Conservation (phyloP, 2,113 vertebrate species). For the Sisor rabdophorus region DNA sequence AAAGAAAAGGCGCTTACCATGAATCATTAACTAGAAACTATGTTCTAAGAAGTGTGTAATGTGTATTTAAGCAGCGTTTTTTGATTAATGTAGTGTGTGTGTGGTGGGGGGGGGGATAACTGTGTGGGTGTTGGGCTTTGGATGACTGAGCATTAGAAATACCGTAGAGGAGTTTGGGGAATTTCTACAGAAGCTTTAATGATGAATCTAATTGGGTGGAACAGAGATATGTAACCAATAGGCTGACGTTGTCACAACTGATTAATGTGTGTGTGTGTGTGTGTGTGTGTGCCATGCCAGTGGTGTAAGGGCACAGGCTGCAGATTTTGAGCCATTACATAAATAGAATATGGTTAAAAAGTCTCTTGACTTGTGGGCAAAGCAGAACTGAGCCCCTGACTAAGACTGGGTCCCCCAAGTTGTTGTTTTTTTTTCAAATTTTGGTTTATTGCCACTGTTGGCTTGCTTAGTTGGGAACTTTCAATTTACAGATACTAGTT, state of each 20-base stretch:
- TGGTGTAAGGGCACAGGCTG: constrained; percentile 65
- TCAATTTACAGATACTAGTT: too few relatives aligned
- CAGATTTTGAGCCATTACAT: constrained; percentile 76
- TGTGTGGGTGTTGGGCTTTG: constrained; percentile 20
- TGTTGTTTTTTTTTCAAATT: not conserved
- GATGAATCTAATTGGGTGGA: constrained; percentile 71
- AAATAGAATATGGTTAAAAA: constrained; percentile 75
- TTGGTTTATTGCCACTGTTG: too few relatives aligned
- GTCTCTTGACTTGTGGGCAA: constrained; percentile 60
- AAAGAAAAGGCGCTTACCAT: not conserved
- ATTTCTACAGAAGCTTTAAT: constrained; percentile 59
- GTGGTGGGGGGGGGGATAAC: not conserved
- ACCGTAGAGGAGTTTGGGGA: constrained; percentile 25
- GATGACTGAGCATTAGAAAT: constrained; percentile 38
- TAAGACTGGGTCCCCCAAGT: not conserved
- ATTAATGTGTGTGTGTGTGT: constrained; percentile 76
- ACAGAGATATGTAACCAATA: constrained; percentile 78
- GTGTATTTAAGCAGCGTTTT: constrained; percentile 14
- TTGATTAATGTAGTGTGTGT: constrained; percentile 38
- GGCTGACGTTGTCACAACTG: constrained; percentile 72
- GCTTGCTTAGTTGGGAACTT: too few relatives aligned
- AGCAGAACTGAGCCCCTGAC: too few relatives aligned
- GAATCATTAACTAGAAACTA: constrained; percentile 19
- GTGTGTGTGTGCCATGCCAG: constrained; percentile 72
- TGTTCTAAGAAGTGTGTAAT: constrained; percentile 26